phyloP scores from a whole-genome alignment of 2,113 vertebrate species.

The Chloroceryle aenea region DNA sequence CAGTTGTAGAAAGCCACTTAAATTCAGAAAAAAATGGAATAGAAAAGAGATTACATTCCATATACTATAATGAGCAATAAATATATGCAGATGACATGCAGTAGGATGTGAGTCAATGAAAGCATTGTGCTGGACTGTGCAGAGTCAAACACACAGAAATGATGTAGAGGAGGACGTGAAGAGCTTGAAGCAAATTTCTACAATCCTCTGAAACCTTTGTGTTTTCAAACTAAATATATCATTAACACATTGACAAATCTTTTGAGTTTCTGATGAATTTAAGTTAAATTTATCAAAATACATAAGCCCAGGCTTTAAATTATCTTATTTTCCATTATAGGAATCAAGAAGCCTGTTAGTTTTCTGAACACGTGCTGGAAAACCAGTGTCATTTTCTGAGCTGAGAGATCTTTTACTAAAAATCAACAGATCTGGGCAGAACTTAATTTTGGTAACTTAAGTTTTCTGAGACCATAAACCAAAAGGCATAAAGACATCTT shows the following conservation, averaged over 20 bases:
- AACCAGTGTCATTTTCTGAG: neutral
- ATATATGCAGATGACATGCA: slow-evolving; percentile 43
- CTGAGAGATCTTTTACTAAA: neutral
- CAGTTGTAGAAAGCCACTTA: neutral
- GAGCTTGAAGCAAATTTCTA: neutral
- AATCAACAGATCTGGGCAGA: neutral
- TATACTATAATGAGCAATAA: neutral
- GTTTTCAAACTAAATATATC: neutral
- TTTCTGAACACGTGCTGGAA: neutral
- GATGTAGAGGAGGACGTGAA: neutral
- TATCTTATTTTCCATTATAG: neutral
- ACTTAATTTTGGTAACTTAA: neutral
- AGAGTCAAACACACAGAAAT: neutral
- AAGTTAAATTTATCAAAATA: neutral
- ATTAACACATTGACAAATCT: neutral
- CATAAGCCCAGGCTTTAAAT: neutral
- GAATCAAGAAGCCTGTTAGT: neutral
- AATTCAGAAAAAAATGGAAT: neutral
- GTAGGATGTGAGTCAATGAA: slow-evolving; percentile 1
- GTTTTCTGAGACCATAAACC: no score
- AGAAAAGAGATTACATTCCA: neutral
- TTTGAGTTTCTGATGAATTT: neutral
- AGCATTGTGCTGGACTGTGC: neutral
- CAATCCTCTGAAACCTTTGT: neutral
- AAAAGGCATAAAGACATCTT: neutral